Percentiles rank a stretch among this genome's conserved stretches.
phyloP scores from a whole-genome alignment of 2,888 invertebrate genomes.

The Amphipyra berbera region DNA sequence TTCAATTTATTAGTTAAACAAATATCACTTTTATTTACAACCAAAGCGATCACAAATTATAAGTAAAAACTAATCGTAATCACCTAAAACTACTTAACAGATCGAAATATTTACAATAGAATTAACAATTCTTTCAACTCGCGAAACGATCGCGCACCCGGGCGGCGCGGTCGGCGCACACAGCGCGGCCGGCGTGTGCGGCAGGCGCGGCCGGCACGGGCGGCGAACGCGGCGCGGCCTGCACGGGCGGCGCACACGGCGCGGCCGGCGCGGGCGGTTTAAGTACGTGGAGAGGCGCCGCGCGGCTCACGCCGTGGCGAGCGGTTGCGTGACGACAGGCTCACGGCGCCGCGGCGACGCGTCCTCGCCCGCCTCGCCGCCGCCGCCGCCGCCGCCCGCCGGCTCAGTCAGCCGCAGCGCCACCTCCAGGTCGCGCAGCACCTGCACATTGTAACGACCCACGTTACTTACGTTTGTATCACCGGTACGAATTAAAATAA shows the following conservation, averaged over 20 bases:
- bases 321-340: slow-evolving; percentile 89
- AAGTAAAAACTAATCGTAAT: slow-evolving; percentile 85
- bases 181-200: slow-evolving; percentile 58
- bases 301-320: slow-evolving; percentile 78
- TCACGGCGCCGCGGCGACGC: slow-evolving; percentile 84
- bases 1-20: slow-evolving; percentile 89
- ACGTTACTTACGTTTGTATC: too few species aligned
- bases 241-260: slow-evolving; percentile 74
- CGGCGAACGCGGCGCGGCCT: slow-evolving; percentile 76
- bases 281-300: slow-evolving; percentile 75
- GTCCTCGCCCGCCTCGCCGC: slow-evolving; percentile 86
- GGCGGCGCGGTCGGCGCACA: slow-evolving; percentile 54
- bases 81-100: slow-evolving; percentile 89
- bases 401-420: slow-evolving; percentile 92
- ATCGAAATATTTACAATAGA: slow-evolving; percentile 88
- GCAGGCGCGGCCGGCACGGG: slow-evolving; percentile 22
- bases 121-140: slow-evolving; percentile 82
- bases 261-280: slow-evolving; percentile 70
- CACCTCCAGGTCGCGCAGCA: slow-evolving; percentile 96
- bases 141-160: slow-evolving; percentile 61
- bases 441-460: too few species aligned
- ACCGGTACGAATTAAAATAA: too few species aligned
- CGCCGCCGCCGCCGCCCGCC: slow-evolving; percentile 84
- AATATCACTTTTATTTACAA: slow-evolving; percentile 90
- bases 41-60: slow-evolving; percentile 89